Base-by-base conservation (phyloP, 2,888 invertebrate species). In the Chromoteleia sp. region DNA sequence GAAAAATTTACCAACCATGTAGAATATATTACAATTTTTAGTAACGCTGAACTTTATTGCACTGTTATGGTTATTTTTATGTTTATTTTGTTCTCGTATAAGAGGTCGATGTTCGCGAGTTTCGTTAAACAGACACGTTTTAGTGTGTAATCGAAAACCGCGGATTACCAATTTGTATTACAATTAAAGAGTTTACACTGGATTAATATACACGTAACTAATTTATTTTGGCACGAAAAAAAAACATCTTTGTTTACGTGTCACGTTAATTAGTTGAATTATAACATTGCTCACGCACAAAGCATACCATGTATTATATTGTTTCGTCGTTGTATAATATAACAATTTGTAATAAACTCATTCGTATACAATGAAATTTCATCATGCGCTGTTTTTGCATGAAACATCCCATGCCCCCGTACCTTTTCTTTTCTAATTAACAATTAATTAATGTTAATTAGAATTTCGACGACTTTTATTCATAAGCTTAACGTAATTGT, bases 1-100 rank as follows among this genome's bases (percentile, higher is more conserved):
- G 10, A 21, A 21, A n/a, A 12, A 29, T 50, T 50, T 25, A 3
- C 1, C 4, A 45, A 19, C 1, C 7, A 12, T 3, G 19, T 21
- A 5, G 50, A 76, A 80, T 71, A 71, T 79, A 83, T 67, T 77
- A 80, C 79, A 77, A 56, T 45, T 71, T 68, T 56, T 4, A 50
- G 52, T 79, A 82, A 75, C 79, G 75, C 61, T 82, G 79, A 77
- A 82, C 81, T 85, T 84, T 85, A 85, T 84, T 82, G 84, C 80
- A 80, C 61, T 79, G 79, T 79, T 79, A 79, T 63, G 43, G 36
- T 83, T 71, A 83, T 84, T 80, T 70, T 82, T 83, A 84, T 84
- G 82, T 83, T 83, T 84, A 82, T 86, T 84, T 84, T 83, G 82
- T 63, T 75, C 39, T 33, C 67, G 14, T 33, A 39, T 48, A 58